phyloP scores from a whole-genome alignment of 2,113 vertebrate species.

The Leptosomus discolor region DNA sequence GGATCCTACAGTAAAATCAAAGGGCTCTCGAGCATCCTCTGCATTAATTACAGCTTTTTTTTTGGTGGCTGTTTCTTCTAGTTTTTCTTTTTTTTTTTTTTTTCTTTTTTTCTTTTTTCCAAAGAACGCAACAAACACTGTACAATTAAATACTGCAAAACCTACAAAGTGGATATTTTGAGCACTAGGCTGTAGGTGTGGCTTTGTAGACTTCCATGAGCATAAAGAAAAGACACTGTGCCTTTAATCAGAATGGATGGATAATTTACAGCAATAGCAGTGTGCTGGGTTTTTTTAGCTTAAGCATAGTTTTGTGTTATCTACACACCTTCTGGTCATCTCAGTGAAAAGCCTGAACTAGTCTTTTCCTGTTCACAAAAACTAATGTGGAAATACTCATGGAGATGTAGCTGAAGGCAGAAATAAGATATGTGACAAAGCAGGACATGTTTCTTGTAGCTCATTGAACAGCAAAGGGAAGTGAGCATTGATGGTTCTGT shows the following conservation, averaged over 20 bases:
- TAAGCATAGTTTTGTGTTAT: not conserved
- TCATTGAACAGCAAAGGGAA: not conserved
- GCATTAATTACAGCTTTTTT: not conserved
- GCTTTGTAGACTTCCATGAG: not conserved
- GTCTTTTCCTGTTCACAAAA: not conserved
- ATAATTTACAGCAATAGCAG: not conserved
- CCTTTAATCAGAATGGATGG: not conserved
- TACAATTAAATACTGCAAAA: not conserved
- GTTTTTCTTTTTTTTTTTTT: too few relatives aligned
- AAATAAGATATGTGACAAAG: not conserved
- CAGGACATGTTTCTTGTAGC: not conserved
- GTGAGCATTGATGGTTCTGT: not conserved
- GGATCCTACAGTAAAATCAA: not conserved
- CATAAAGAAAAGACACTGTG: not conserved
- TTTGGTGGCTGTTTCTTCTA: too few relatives aligned
- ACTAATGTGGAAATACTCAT: not conserved
- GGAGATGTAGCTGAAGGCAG: not conserved
- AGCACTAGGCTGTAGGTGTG: not conserved
- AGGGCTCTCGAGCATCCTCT: not conserved
- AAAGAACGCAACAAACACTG: not conserved
- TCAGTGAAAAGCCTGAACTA: not conserved
- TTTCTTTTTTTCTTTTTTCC: too few relatives aligned
- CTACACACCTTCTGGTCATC: not conserved
- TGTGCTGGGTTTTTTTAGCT: not conserved
- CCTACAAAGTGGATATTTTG: not conserved